These are phyloP conservation scores for Drosophila mauritiana DNA, from an alignment of 1,140 invertebrate genomes.

Conservation along the genomic window DNA sequence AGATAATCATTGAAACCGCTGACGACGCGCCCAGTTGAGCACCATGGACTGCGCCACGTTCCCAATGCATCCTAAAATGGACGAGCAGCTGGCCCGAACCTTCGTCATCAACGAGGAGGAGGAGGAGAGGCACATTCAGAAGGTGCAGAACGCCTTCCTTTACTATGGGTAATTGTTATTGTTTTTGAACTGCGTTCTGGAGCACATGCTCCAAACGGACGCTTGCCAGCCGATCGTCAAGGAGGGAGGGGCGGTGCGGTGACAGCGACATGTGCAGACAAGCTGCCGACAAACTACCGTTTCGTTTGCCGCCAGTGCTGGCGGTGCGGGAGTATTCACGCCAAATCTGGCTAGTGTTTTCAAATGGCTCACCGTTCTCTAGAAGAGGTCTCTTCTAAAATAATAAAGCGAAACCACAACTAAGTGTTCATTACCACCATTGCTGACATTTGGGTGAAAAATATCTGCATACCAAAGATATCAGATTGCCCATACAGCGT, in stretches of 20 bases:
- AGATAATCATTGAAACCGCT: too few relatives aligned
- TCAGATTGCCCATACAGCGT: too few relatives aligned
- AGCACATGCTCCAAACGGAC: slow-evolving; percentile 38
- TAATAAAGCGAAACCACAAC: too few relatives aligned
- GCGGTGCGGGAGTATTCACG: background rate
- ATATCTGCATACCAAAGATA: too few relatives aligned
- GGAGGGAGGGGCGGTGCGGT: background rate
- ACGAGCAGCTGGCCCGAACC: slow-evolving; percentile 52
- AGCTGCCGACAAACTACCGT: slow-evolving; percentile 26
- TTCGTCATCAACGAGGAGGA: slow-evolving; percentile 69
- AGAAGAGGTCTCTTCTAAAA: too few relatives aligned
- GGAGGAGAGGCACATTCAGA: slow-evolving; percentile 64
- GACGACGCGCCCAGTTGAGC: too few relatives aligned
- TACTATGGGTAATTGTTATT: slow-evolving; percentile 64
- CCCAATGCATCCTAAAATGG: slow-evolving; percentile 69
- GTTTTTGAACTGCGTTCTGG: slow-evolving; percentile 12
- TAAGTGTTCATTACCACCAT: too few relatives aligned
- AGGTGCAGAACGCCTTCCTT: slow-evolving; percentile 71
- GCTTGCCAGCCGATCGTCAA: slow-evolving; percentile 14
- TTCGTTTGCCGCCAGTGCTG: background rate
- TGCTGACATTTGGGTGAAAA: too few relatives aligned
- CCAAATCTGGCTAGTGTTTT: background rate
- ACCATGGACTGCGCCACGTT: slow-evolving; percentile 46
- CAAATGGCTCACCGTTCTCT: background rate
- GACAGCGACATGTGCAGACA: slow-evolving; percentile 41